phyloP scores from a whole-genome alignment of 1,140 invertebrate species.

The Pseudomyrmex gracilis region DNA sequence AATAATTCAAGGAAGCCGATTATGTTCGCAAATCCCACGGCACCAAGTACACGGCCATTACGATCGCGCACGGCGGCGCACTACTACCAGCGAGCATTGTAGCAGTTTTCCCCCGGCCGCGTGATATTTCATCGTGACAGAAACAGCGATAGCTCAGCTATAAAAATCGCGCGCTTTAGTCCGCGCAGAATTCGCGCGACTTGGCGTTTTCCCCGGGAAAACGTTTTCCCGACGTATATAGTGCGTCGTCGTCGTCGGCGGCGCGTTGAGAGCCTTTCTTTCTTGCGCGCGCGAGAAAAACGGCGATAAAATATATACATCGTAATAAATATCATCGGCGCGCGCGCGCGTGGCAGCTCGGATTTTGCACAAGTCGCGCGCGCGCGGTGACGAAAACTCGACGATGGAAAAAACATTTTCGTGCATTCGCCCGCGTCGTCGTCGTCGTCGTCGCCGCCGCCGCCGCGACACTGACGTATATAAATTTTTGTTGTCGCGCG shows the following conservation, averaged over 20 bases:
- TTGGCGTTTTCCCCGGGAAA: constrained; percentile 19
- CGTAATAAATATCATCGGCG: constrained; percentile 56
- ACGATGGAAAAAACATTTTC: constrained; percentile 8
- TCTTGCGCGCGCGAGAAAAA: constrained; percentile 8
- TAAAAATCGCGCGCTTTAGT: constrained; percentile 58
- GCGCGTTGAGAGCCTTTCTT: constrained; percentile 53
- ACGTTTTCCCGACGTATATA: not conserved
- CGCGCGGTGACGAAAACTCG: constrained; percentile 8
- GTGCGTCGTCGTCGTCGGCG: constrained; percentile 55
- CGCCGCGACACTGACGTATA: not conserved
- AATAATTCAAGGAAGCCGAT: constrained; percentile 30
- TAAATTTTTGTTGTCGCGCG: not conserved
- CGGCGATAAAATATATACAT: constrained; percentile 53
- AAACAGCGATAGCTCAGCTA: constrained; percentile 58
- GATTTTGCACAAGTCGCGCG: constrained; percentile 39
- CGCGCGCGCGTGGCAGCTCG: not conserved
- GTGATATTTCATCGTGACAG: constrained; percentile 57
- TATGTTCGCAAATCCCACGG: constrained; percentile 29
- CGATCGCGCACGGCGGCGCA: constrained; percentile 12
- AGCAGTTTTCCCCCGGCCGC: constrained; percentile 13
- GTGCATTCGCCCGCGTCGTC: too few relatives aligned
- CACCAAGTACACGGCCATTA: constrained; percentile 35
- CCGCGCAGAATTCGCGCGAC: constrained; percentile 53
- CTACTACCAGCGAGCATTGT: constrained; percentile 33
- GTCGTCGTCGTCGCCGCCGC: too few relatives aligned